Base-by-base conservation (phyloP, 2,888 invertebrate species). In the Incurvaria masculella region DNA sequence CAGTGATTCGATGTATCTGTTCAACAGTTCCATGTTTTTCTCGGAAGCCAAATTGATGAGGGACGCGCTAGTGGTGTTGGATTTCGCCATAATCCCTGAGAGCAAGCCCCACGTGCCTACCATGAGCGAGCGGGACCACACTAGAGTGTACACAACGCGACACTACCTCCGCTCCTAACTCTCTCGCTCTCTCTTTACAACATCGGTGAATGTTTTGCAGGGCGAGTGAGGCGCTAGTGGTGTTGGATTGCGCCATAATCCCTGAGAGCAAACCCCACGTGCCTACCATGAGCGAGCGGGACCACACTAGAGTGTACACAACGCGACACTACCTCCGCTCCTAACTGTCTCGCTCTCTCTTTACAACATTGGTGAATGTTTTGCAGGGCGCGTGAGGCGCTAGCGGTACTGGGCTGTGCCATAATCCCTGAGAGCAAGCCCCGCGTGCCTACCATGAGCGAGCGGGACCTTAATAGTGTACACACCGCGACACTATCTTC, bases 111-210 rank as follows among this genome's bases (percentile, higher is more conserved):
- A 79, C 53, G 80, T 73, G 57, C 81, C 78, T 54, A 80, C 81
- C 51, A 81, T 81, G 79, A 80, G 79, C 60, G 81, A 82, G 66
- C 69, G 79, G 44, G 81, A 82, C 64, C 68, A 81, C 38, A 81
- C 81, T 47, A 56, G 69, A 47, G 50, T 60, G 21, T 59, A 60
- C 48, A 52, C 68, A 65, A 57, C 59, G 55, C 55, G 64, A 62
- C 63, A 64, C 64, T 58, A 57, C 54, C 55, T 56, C 19, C 52
- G 56, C 41, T 5, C 21, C 16, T 20, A 43, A 18, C 4, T n/a
- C 14, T n/a, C n/a, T n/a, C n/a, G n/a, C n/a, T n/a, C n/a, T n/a
- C n/a, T n/a, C n/a, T n/a, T n/a, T n/a, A n/a, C n/a, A n/a, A n/a
- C 3, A 33, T n/a, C 33, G 23, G 23, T 6, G 23, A 23, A 10